These are phyloP conservation scores for Zoanthus solanderi DNA, from an alignment of 92 coral and sea anemone genomes.

Conservation along the genomic window DNA sequence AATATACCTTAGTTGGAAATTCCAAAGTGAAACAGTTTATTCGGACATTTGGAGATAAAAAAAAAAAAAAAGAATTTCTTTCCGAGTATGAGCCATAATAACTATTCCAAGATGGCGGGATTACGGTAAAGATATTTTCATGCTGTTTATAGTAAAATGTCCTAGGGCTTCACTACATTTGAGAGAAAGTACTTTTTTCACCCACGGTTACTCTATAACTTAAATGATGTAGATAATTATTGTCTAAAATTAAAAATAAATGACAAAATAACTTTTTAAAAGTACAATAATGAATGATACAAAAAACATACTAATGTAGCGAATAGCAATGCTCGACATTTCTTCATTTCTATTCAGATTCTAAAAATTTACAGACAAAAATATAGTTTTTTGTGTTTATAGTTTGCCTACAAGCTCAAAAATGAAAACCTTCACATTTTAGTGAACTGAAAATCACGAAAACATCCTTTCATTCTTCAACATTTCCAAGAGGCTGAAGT, in stretches of 20 bases:
- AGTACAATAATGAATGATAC: background rate
- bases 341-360: background rate
- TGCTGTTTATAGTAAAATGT: background rate
- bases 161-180: background rate
- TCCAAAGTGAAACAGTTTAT: background rate
- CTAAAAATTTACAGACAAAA: background rate
- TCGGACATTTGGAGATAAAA: background rate
- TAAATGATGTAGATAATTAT: background rate
- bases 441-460: too few relatives aligned
- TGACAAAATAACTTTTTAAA: background rate
- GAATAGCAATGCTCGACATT: background rate
- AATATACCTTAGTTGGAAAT: background rate
- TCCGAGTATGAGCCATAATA: background rate
- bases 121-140: background rate
- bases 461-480: too few relatives aligned
- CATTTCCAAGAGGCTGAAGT: too few relatives aligned
- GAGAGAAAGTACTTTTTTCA: background rate
- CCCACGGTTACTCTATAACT: background rate
- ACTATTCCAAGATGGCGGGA: background rate
- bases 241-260: background rate
- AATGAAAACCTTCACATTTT: too few relatives aligned
- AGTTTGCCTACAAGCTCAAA: too few relatives aligned
- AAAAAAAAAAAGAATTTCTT: background rate
- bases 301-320: background rate
- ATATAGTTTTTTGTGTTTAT: too few relatives aligned